Evolutionary conservation across 1,140 invertebrate species (phyloP).

Genomic region (Meteorus sp.): DNA sequence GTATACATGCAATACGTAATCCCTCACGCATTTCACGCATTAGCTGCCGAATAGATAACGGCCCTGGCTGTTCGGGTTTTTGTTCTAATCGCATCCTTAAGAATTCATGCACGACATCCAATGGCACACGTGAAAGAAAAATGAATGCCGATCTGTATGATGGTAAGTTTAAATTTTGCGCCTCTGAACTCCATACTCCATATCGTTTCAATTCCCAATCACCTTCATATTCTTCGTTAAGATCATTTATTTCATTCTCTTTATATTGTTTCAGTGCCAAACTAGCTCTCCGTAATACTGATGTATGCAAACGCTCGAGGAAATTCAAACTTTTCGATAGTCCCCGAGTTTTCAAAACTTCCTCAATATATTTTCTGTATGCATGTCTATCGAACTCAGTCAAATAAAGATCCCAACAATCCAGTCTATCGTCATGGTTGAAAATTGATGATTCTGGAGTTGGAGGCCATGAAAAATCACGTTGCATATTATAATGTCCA

Average conservation of each 20-base stretch:
- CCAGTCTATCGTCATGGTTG: constrained; percentile 39
- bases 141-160: constrained; percentile 81
- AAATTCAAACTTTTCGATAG: constrained; percentile 77
- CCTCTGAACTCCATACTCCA: constrained; percentile 79
- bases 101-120: constrained; percentile 89
- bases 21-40: constrained; percentile 88
- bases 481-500: no score
- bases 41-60: constrained; percentile 81
- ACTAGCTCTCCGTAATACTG: constrained; percentile 69
- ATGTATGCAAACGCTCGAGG: constrained; percentile 70
- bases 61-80: constrained; percentile 79
- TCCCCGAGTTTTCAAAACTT: constrained; percentile 82
- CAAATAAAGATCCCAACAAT: constrained; percentile 44
- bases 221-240: constrained; percentile 55
- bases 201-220: constrained; percentile 65
- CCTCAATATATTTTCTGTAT: constrained; percentile 81
- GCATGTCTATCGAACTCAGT: constrained; percentile 50
- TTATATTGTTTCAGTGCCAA: constrained; percentile 67
- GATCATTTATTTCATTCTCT: constrained; percentile 38
- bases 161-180: constrained; percentile 73
- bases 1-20: constrained; percentile 74
- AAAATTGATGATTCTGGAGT: constrained; percentile 38
- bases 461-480: constrained; percentile 39
- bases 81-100: constrained; percentile 81
- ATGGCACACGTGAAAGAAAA: constrained; percentile 78